Base-by-base conservation (phyloP, 2,113 vertebrate species). In the Nothocercus nigrocapillus region DNA sequence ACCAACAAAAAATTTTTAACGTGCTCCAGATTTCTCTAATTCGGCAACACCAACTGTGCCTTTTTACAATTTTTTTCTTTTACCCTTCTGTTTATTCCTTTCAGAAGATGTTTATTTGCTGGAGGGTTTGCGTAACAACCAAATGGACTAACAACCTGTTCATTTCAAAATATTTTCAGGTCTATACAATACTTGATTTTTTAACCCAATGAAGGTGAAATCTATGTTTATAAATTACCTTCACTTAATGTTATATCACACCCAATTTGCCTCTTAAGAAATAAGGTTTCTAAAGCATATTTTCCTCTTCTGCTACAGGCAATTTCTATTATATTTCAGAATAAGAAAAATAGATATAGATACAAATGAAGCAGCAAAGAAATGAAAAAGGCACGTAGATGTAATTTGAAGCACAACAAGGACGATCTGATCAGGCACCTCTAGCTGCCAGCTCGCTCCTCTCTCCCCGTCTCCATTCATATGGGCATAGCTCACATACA, bases 1-100 rank as follows among this genome's bases (percentile, higher is more conserved):
- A 89, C 81, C 82, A 95, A 95, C 68, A 81, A 89, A 6, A 21
- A 53, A 58, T 79, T 49, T 79, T 6, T 28, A 94, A 95, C 40
- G 0, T 88, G 89, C 90, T 95, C 94, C 87, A 95, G 82, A 90
- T 93, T 87, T 21, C 79, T 54, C 49, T 64, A 94, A 92, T 38
- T 64, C 49, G 2, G 62, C 78, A 63, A 74, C 89, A 95, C 67
- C 74, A 91, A 94, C 83, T 49, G 78, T 24, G 40, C 66, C 73
- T 69, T 86, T 59, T 81, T 64, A 84, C 34, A 45, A 45, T 66
- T 36, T 53, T 36, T 64, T 58, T 73, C 13, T 51, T 42, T 22
- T 28, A 42, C 53, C 27, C 81, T 88, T 67, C 66, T 72, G 32
- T 72, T 91, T 77, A 44, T 78, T 81, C 77, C 69, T 90, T 83